A percentile compares a stretch with the other conserved stretches of the same genome.
phyloP scores from a whole-genome alignment of 2,797 vertebrate genomes.

The Gadopsis bispinosus region DNA sequence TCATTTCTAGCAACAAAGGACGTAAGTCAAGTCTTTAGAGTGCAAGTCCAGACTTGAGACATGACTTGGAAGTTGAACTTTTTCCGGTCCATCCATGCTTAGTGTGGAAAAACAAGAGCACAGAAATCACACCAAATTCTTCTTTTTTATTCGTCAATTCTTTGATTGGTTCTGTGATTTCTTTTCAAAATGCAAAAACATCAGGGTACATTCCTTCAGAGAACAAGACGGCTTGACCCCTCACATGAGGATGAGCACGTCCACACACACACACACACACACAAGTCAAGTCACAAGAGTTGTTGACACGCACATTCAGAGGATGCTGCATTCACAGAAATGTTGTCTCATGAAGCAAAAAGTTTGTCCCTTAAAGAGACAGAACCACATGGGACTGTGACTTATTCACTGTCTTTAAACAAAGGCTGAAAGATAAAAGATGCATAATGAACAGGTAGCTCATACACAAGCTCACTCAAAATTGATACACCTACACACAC shows the following conservation, averaged over 20 bases:
- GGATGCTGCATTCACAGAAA: slow-evolving; percentile 43
- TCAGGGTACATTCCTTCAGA: slow-evolving; percentile 23
- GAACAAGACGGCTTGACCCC: slow-evolving; percentile 29
- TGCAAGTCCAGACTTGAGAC: background rate
- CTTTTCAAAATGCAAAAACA: slow-evolving; percentile 10
- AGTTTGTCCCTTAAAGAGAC: slow-evolving; percentile 41
- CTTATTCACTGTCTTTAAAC: background rate
- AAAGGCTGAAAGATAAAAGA: background rate
- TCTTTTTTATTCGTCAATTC: background rate
- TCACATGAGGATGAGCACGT: slow-evolving; percentile 37
- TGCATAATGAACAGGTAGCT: background rate
- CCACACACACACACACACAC: slow-evolving; percentile 20
- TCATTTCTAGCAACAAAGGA: background rate
- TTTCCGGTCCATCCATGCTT: background rate
- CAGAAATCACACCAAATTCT: background rate
- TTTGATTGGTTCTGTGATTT: background rate
- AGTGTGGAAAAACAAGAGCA: background rate
- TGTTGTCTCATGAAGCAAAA: slow-evolving; percentile 16
- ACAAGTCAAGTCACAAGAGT: slow-evolving; percentile 45
- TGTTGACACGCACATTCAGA: slow-evolving; percentile 44
- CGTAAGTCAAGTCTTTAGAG: background rate
- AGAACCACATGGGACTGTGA: background rate
- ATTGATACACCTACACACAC: slow-evolving; percentile 9
- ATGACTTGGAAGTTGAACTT: background rate
- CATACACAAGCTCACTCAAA: background rate